phyloP scores from a whole-genome alignment of 2,888 invertebrate species.

The Sesia bembeciformis region DNA sequence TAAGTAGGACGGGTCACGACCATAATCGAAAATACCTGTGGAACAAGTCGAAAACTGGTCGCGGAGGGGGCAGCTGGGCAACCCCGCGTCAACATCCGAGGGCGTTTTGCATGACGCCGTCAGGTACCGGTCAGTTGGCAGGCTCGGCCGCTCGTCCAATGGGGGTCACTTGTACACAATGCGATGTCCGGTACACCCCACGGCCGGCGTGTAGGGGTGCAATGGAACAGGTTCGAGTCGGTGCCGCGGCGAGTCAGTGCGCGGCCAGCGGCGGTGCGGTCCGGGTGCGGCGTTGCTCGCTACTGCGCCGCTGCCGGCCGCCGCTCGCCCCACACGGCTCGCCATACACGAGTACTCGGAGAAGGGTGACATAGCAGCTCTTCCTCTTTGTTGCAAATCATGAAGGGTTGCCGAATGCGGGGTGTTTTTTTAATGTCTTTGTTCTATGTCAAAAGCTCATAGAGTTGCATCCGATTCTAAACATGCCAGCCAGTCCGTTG shows the following conservation, averaged over 20 bases:
- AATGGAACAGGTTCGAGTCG: slow-evolving; percentile 34
- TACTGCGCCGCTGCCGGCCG: slow-evolving; percentile 45
- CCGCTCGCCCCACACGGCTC: slow-evolving; percentile 33
- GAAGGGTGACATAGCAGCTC: slow-evolving; percentile 65
- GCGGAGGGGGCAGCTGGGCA: slow-evolving; percentile 50
- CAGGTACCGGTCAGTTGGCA: slow-evolving; percentile 52
- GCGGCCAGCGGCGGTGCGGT: slow-evolving; percentile 54
- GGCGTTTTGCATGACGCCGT: slow-evolving; percentile 58
- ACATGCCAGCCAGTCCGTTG: too few species aligned
- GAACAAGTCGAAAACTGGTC: slow-evolving; percentile 48
- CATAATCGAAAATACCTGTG: slow-evolving; percentile 55
- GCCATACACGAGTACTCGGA: slow-evolving; percentile 42
- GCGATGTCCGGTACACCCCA: slow-evolving; percentile 39
- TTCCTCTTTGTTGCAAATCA: slow-evolving; percentile 45
- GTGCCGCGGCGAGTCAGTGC: slow-evolving; percentile 22
- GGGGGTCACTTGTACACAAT: slow-evolving; percentile 63
- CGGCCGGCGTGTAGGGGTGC: slow-evolving; percentile 27
- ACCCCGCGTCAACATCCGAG: slow-evolving; percentile 55
- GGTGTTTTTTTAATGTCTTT: slow-evolving; percentile 1
- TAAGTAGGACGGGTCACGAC: background rate
- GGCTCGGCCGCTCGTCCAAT: slow-evolving; percentile 40
- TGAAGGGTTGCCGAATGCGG: slow-evolving; percentile 47
- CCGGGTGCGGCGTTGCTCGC: slow-evolving; percentile 58
- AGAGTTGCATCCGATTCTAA: too few species aligned
- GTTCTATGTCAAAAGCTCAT: background rate